Evolutionary conservation across 2,888 invertebrate species (phyloP), one percentile per base, ranked within the genome.

Genomic region (Bruchidius siliquastri): DNA sequence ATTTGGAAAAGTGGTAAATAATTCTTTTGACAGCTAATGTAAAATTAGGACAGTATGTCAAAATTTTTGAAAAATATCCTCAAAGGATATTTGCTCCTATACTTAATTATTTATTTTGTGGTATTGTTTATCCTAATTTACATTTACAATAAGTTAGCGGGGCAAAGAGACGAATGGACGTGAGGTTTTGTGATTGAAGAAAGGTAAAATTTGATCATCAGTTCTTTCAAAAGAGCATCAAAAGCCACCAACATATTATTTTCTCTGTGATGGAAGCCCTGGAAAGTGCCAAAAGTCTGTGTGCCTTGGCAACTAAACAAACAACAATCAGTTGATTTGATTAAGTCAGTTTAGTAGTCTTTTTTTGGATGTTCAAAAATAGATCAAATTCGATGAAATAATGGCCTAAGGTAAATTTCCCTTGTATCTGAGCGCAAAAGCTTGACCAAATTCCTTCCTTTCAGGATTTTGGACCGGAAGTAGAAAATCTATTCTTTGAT

Each of bases 251-350:
- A 13, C 3, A 49, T 13, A 49, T 49, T 18, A 49, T 13, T 49
- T 49, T 49, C 18, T 49, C 10, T 13, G 18, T 49, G 49, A 49
- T 66, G 69, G 66, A 70, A 71, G 67, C 69, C 32, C 70, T 49
- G 22, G 69, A 71, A 73, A 71, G 26, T 69, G 72, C 49, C 49
- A 49, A 49, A 49, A 49, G 18, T 49, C 18, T 80, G 81, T 77
- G 80, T 78, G 79, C 73, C 76, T 75, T 79, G 80, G 81, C 75
- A 82, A 83, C 82, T 79, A 82, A 82, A 83, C 83, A 83, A 82
- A 77, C 77, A 77, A 77, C 76, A 77, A 79, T 80, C 80, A 80
- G 80, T 81, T 49, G 68, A 21, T 81, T 82, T 80, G 78, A 80
- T 79, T 82, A 68, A 74, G 75, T 76, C 72, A 72, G 72, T 75